These are phyloP conservation scores for Metellina segmentata DNA, from an alignment of 2,888 invertebrate genomes.

Conservation along the genomic window DNA sequence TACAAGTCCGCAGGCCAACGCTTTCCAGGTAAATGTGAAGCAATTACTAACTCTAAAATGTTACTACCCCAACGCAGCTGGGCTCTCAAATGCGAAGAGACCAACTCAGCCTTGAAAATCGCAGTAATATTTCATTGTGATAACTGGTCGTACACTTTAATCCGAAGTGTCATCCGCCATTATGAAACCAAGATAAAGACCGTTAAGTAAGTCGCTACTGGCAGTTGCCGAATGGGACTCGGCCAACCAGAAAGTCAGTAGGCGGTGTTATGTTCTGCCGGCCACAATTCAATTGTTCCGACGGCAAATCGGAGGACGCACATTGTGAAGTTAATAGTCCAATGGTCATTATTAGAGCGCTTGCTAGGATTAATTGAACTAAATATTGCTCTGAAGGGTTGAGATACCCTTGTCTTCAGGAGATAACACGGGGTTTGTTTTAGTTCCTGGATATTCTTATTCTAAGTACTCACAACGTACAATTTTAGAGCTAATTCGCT, in stretches of 20 bases:
- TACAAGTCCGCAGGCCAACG: no score
- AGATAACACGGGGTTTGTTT: no score
- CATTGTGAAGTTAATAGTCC: conserved; percentile 10
- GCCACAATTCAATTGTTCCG: conserved; percentile 32
- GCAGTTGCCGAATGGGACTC: conserved; percentile 6
- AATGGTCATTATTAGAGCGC: neutral
- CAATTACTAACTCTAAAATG: no score
- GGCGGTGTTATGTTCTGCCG: conserved; percentile 5
- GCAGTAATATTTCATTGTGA: conserved; percentile 50
- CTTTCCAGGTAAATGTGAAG: no score
- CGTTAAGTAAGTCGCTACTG: conserved; percentile 44
- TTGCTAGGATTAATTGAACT: neutral
- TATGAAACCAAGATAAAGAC: conserved; percentile 39
- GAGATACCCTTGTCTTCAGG: neutral
- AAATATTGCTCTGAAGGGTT: neutral
- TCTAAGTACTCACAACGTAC: no score
- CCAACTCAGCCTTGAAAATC: conserved; percentile 33
- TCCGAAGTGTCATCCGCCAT: conserved; percentile 12
- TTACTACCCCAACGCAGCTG: no score
- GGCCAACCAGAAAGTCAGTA: conserved; percentile 53
- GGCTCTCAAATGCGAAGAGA: neutral
- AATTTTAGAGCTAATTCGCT: no score
- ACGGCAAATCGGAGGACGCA: neutral
- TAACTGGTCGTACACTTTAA: conserved; percentile 36
- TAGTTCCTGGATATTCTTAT: no score